Percentiles rank a stretch among this genome's conserved stretches.
Conservation (phyloP, 2,113 vertebrate species). For the Syngnathoides biaculeatus region DNA sequence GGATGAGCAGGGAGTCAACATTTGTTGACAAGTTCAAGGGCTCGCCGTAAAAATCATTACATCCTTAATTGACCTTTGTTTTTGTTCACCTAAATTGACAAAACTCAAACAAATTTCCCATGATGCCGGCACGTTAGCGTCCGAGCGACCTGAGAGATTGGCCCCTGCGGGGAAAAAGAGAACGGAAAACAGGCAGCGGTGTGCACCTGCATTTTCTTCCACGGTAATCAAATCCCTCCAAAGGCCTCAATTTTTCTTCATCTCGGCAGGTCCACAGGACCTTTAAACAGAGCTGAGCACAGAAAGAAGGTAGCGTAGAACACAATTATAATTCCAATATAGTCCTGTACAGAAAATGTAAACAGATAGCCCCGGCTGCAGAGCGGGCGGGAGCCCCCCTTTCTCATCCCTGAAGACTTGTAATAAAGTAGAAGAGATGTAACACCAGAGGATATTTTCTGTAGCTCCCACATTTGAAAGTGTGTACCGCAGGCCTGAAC, state of each 20-base stretch:
- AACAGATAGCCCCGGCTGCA: constrained; percentile 66
- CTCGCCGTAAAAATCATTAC: neutral
- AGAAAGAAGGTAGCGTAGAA: constrained; percentile 71
- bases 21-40: neutral
- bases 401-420: constrained; percentile 68
- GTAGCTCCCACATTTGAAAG: constrained; percentile 40
- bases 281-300: constrained; percentile 74
- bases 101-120: constrained; percentile 58
- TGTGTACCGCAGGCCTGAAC: constrained; percentile 47
- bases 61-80: constrained; percentile 38
- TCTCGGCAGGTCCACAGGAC: constrained; percentile 73
- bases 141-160: constrained; percentile 64
- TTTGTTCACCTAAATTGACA: constrained; percentile 67
- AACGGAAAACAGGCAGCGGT: constrained; percentile 45
- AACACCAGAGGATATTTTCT: constrained; percentile 67
- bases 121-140: constrained; percentile 44
- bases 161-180: constrained; percentile 48
- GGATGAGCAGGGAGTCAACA: neutral
- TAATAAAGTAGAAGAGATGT: constrained; percentile 80
- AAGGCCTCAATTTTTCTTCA: constrained; percentile 79
- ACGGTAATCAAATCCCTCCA: constrained; percentile 80
- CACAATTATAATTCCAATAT: constrained; percentile 77
- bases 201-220: constrained; percentile 72
- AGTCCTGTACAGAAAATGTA: constrained; percentile 73
- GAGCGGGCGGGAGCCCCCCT: constrained; percentile 35